Conservation (phyloP, 2,888 invertebrate species). For the Dicranocentrus wangi region DNA sequence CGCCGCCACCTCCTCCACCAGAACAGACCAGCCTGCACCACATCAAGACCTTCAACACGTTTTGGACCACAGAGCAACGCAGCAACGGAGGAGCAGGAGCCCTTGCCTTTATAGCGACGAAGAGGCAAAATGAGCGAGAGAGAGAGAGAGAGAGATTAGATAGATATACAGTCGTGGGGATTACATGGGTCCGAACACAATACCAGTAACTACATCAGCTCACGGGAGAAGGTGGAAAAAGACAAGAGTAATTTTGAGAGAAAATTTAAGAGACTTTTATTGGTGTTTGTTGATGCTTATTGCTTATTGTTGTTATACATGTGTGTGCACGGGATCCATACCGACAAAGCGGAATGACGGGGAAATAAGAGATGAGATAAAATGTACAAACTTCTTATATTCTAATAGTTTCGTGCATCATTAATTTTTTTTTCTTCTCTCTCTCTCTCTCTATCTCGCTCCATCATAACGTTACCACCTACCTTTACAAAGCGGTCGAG, state of each 20-base stretch:
- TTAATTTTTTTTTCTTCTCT: conserved; percentile 30
- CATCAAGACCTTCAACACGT: conserved; percentile 39
- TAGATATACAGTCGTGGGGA: too few species aligned
- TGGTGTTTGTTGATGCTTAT: conserved; percentile 68
- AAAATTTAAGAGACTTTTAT: conserved; percentile 67
- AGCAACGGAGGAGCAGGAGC: too few species aligned
- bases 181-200: too few species aligned
- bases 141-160: not conserved
- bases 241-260: conserved; percentile 61
- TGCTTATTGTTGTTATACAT: conserved; percentile 66
- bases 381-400: conserved; percentile 4
- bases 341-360: conserved; percentile 59
- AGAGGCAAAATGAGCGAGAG: too few species aligned
- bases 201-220: not conserved
- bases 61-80: not conserved
- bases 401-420: conserved; percentile 58
- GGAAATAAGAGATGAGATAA: conserved; percentile 51
- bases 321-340: conserved; percentile 55
- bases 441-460: not conserved
- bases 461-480: conserved; percentile 45
- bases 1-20: conserved; percentile 54
- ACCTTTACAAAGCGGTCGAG: conserved; percentile 22
- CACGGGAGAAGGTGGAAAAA: conserved; percentile 28
- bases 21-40: not conserved
- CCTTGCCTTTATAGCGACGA: too few species aligned